phyloP scores from a whole-genome alignment of 2,113 vertebrate species.

The Papio anubis region DNA sequence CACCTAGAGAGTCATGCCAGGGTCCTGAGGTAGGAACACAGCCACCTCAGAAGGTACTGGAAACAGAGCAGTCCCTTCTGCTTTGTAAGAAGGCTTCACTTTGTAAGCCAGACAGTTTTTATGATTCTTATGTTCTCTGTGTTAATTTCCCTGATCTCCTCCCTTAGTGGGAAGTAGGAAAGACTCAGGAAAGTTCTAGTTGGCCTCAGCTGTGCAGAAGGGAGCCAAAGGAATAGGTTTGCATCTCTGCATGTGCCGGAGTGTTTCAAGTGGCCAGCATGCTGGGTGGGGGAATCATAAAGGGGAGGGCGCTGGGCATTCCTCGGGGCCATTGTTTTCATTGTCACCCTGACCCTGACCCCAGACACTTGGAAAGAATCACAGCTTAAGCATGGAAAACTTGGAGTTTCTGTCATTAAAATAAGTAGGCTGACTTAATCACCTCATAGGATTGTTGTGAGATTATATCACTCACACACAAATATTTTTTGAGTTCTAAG shows the following conservation, averaged over 20 bases:
- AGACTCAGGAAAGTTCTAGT: background rate
- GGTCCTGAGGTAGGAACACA: background rate
- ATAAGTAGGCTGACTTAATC: background rate
- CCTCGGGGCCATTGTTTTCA: background rate
- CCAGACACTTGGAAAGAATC: background rate
- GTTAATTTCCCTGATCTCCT: constrained; percentile 9
- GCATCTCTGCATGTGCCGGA: background rate
- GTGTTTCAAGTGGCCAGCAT: background rate
- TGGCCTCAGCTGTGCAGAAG: background rate
- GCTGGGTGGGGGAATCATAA: background rate
- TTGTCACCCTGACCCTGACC: background rate
- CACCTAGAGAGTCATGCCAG: background rate
- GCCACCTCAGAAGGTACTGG: background rate
- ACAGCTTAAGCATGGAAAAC: background rate
- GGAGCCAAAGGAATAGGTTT: background rate
- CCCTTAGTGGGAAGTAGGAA: background rate
- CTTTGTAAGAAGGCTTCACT: background rate
- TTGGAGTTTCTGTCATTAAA: background rate
- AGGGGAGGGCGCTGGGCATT: background rate
- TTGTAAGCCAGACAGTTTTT: background rate
- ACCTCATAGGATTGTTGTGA: background rate
- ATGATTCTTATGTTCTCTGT: background rate
- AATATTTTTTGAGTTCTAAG: background rate
- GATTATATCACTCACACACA: background rate
- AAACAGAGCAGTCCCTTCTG: background rate